Percentiles rank a stretch among this genome's conserved stretches.
Conservation (phyloP, 2,113 vertebrate genomes). For the Murina feae region DNA sequence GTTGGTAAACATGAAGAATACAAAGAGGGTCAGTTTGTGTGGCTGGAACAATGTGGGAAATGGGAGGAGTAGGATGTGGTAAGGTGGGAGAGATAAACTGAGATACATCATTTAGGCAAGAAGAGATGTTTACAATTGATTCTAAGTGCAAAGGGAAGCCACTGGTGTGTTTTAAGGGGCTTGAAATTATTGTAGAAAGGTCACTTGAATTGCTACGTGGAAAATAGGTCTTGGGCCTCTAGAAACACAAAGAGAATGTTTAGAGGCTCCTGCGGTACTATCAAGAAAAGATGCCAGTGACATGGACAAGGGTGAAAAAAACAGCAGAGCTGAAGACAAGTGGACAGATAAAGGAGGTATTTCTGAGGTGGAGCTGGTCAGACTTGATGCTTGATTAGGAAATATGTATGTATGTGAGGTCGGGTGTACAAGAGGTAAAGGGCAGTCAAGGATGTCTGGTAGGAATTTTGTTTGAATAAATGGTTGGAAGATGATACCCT, state of each 20-base stretch:
- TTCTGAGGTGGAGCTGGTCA: background rate
- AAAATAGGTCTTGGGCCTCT: background rate
- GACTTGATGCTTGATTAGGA: background rate
- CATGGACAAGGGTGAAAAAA: too few relatives aligned
- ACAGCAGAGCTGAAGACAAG: background rate
- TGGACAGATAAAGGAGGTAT: background rate
- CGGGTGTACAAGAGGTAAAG: background rate
- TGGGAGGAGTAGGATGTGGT: background rate
- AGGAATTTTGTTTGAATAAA: background rate
- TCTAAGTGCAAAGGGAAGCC: background rate
- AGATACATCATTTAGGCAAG: background rate
- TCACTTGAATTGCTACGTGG: background rate
- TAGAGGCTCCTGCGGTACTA: background rate
- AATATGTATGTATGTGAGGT: background rate
- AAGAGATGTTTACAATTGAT: background rate
- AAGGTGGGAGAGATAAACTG: background rate
- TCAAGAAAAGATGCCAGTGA: background rate
- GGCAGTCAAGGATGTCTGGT: background rate
- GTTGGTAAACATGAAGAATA: background rate
- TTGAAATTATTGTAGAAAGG: background rate
- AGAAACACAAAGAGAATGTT: background rate
- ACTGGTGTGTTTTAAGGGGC: background rate
- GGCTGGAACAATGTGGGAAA: background rate
- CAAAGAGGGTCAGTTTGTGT: background rate
- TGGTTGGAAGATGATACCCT: background rate